Conservation (phyloP, 2,888 invertebrate species). For the Drosophila kanekoi region DNA sequence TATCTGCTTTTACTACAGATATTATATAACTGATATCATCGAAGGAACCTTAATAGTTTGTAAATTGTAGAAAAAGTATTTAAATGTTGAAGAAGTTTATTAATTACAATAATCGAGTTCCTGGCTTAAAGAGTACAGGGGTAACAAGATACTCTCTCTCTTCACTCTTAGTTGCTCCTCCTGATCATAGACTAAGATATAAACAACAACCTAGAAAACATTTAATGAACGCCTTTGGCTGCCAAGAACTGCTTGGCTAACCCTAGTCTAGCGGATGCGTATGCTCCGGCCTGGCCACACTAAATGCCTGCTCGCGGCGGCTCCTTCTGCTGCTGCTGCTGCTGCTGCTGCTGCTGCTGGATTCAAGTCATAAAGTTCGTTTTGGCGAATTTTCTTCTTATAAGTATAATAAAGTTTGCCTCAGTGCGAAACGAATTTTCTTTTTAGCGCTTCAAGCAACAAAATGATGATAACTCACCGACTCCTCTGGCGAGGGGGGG, state of each 20-base stretch:
- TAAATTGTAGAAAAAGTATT: no score
- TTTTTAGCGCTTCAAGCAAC: slow-evolving; percentile 44
- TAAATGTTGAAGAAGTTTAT: no score
- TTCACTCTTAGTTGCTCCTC: no score
- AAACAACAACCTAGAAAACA: not conserved
- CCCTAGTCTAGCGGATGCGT: slow-evolving; percentile 16
- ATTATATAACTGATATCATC: no score
- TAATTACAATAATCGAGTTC: no score
- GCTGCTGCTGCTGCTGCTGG: not conserved
- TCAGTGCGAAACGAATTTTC: slow-evolving; percentile 32
- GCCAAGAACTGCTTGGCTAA: slow-evolving; percentile 1
- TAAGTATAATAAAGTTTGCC: slow-evolving; percentile 51
- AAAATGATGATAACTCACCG: slow-evolving; percentile 24
- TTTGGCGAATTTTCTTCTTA: slow-evolving; percentile 33
- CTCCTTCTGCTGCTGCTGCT: not conserved
- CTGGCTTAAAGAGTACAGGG: no score
- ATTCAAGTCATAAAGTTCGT: slow-evolving; percentile 33
- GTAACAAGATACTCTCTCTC: no score
- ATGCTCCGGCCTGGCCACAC: slow-evolving; percentile 13
- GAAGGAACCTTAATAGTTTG: no score
- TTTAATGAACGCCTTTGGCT: not conserved
- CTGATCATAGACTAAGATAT: no score
- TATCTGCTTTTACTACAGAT: no score
- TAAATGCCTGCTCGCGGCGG: not conserved
- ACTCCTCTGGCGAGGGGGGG: not conserved